Evolutionary conservation across 2,797 vertebrate species (phyloP).

Genomic region (Valencia hispanica): DNA sequence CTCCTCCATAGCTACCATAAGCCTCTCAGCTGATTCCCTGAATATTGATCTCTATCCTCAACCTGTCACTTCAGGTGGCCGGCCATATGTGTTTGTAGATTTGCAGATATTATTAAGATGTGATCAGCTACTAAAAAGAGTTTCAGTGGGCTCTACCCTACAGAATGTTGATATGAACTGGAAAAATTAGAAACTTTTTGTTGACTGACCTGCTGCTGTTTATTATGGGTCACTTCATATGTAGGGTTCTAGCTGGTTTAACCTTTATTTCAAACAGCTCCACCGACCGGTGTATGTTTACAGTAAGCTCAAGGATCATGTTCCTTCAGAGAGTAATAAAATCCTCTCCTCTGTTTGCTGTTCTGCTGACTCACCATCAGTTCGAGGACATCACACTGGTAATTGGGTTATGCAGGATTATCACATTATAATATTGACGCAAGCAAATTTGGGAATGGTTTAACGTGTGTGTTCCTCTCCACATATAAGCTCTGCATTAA

Average conservation of each 20-base stretch:
- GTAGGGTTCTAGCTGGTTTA: background rate
- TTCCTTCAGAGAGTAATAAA: conserved; percentile 20
- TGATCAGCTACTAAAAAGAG: background rate
- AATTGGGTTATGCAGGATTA: conserved; percentile 55
- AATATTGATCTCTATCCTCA: too few species aligned
- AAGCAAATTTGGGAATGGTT: conserved; percentile 7
- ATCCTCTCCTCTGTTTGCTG: conserved; percentile 26
- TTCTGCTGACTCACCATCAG: conserved; percentile 73
- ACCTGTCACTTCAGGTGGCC: too few species aligned
- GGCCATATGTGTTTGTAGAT: too few species aligned
- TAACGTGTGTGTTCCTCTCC: background rate
- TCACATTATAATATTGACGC: conserved; percentile 38
- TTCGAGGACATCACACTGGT: conserved; percentile 46
- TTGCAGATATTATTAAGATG: background rate
- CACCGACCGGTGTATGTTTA: conserved; percentile 15
- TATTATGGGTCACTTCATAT: background rate
- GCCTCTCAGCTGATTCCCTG: too few species aligned
- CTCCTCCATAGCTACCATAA: too few species aligned
- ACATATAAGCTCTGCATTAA: background rate
- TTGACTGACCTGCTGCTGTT: background rate
- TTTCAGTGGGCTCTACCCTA: background rate
- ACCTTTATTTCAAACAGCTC: conserved; percentile 10
- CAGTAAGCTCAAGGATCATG: conserved; percentile 25
- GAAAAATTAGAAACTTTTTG: background rate
- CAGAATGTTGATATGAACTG: background rate